Conservation (phyloP, 2,797 vertebrate genomes). For the Molossus alvarezi region DNA sequence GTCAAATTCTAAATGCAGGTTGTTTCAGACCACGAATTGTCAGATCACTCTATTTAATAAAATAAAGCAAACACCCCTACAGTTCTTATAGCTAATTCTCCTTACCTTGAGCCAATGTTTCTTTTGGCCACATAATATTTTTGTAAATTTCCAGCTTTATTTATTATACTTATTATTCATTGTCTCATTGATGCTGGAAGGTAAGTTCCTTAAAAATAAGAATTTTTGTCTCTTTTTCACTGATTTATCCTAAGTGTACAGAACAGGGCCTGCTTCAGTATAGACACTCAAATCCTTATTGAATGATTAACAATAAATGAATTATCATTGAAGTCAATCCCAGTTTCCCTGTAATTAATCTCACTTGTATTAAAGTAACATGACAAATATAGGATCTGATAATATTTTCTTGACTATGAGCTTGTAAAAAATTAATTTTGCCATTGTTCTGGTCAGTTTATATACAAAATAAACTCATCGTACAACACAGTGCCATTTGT, state of each 20-base stretch:
- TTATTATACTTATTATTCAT: neutral
- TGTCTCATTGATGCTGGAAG: neutral
- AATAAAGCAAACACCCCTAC: neutral
- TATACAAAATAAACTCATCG: neutral
- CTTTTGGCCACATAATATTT: neutral
- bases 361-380: neutral
- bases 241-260: neutral
- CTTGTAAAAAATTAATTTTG: slow-evolving; percentile 33
- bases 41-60: neutral
- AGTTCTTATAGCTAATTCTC: neutral
- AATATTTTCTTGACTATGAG: neutral
- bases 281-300: neutral
- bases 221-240: neutral
- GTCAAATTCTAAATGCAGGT: neutral
- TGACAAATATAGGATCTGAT: neutral
- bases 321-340: neutral
- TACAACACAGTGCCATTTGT: neutral
- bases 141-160: neutral
- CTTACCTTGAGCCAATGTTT: neutral
- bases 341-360: neutral
- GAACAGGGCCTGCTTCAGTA: neutral
- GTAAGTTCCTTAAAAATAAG: neutral
- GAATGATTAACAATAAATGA: neutral
- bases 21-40: neutral
- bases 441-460: neutral